Conservation (phyloP, 2,797 vertebrate genomes). For the Echiichthys vipera region DNA sequence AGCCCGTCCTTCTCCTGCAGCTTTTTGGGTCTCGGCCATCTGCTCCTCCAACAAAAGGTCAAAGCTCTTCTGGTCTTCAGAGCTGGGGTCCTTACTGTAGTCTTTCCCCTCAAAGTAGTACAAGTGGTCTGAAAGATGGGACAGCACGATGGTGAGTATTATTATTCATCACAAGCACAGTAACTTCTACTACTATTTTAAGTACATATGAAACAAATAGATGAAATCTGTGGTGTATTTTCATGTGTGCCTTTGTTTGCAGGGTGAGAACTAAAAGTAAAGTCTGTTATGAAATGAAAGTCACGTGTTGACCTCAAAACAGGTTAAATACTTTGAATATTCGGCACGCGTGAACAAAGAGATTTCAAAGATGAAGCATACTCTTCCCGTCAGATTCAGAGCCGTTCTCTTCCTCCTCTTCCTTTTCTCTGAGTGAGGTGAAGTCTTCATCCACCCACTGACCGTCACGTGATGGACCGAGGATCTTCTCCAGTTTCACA, state of each 20-base stretch:
- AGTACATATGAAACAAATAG: neutral
- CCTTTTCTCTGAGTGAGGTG: conserved; percentile 39
- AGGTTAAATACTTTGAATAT: neutral
- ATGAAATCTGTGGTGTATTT: neutral
- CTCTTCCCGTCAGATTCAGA: conserved; percentile 67
- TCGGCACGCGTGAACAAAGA: neutral
- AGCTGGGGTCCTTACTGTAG: conserved; percentile 92
- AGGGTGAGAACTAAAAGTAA: neutral
- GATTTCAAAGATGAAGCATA: conserved; percentile 48
- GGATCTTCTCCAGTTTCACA: conserved; percentile 87
- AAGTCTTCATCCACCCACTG: conserved; percentile 81
- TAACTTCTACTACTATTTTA: neutral
- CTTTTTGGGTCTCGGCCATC: conserved; percentile 74
- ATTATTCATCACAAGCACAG: neutral
- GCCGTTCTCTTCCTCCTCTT: conserved; percentile 42
- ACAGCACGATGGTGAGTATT: neutral
- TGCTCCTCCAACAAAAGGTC: conserved; percentile 86
- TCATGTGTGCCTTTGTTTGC: neutral
- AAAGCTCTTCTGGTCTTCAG: conserved; percentile 88
- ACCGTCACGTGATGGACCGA: conserved; percentile 86
- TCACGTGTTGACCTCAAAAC: neutral
- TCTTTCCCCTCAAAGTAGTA: conserved; percentile 95
- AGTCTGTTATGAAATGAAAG: neutral
- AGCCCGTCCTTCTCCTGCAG: conserved; percentile 80
- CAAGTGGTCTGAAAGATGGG: conserved; percentile 86